Base-by-base conservation (phyloP, 64 coral and sea anemone species). In the Catalaphyllia jardinei region DNA sequence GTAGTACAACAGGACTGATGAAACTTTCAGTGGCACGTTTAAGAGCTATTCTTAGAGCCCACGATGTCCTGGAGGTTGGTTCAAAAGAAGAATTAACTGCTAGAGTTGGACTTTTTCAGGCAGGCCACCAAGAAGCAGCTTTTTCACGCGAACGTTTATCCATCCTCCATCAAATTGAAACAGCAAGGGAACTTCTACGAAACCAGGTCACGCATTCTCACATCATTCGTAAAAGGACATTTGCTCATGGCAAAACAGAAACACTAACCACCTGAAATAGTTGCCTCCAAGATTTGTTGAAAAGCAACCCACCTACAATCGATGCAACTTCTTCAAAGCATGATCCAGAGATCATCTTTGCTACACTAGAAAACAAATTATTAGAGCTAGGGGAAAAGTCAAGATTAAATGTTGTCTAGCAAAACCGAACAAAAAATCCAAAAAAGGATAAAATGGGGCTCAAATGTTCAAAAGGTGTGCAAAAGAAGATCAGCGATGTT, bases 11-110 rank as follows among this genome's bases (percentile, higher is more conserved):
- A 59, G 90, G 90, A 64, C 62, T 88, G 13, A 85, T 83, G 31
- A 93, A 74, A 61, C 38, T 82, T 31, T 63, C 91, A 29, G 91
- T 76, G 15, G 86, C 91, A 29, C 86, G 85, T 2, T 63, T 89
- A 28, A 42, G 86, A 67, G 79, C 87, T 4, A 82, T 94, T 25
- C 64, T 94, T 17, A 90, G 93, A 71, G 29, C 17, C 3, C 81
- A 94, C 14, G 7, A 14, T 22, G 33, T 94, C 74, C 27, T 94
- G 52, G 82, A 86, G 50, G 39, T 86, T 22, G 88, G 93, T 4
- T 57, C 75, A 59, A 94, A 94, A 61, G 93, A 94, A 57, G 87
- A 94, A 86, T 18, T 94, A n/a, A 86, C 89, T 38, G 10, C 50
- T n/a, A 69, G 87, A 29, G 92, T 89, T 15, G 87, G 92, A 8